Evolutionary conservation across 2,888 invertebrate species (phyloP).

Genomic region (Meandrusa payeni): DNA sequence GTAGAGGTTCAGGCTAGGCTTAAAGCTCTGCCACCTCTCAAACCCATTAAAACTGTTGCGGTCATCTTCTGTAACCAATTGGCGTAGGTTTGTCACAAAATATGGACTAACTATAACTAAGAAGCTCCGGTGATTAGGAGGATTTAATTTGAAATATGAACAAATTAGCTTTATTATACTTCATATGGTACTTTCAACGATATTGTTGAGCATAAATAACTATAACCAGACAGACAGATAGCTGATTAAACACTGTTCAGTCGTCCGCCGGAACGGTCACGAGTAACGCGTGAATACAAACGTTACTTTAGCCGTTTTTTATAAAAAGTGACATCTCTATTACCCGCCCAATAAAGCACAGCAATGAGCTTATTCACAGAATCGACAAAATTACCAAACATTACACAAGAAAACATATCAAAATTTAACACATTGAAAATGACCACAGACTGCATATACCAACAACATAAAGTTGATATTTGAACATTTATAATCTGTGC

Average conservation of each 20-base stretch:
- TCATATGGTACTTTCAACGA: slow-evolving; percentile 5
- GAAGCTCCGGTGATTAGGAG: no score
- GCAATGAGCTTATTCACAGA: slow-evolving; percentile 44
- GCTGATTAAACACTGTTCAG: slow-evolving; percentile 50
- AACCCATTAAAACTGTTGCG: no score
- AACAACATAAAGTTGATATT: neutral
- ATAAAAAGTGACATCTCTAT: slow-evolving; percentile 36
- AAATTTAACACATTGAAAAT: neutral
- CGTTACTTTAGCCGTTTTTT: slow-evolving; percentile 45
- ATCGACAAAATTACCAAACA: slow-evolving; percentile 40
- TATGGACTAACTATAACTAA: no score
- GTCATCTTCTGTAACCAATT: no score
- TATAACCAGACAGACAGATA: slow-evolving; percentile 52
- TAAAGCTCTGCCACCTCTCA: no score
- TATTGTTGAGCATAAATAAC: slow-evolving; percentile 36
- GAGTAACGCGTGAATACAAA: slow-evolving; percentile 51
- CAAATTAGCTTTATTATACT: no score
- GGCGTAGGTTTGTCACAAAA: no score
- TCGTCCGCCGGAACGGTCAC: slow-evolving; percentile 35
- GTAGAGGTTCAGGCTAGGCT: no score
- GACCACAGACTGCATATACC: neutral
- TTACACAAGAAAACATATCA: slow-evolving; percentile 1
- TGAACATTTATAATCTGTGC: neutral
- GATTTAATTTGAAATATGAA: no score
- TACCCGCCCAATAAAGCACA: slow-evolving; percentile 38